Evolutionary conservation across 1,140 invertebrate genomes (phyloP).

Genomic region (Sycophaga agraensis): DNA sequence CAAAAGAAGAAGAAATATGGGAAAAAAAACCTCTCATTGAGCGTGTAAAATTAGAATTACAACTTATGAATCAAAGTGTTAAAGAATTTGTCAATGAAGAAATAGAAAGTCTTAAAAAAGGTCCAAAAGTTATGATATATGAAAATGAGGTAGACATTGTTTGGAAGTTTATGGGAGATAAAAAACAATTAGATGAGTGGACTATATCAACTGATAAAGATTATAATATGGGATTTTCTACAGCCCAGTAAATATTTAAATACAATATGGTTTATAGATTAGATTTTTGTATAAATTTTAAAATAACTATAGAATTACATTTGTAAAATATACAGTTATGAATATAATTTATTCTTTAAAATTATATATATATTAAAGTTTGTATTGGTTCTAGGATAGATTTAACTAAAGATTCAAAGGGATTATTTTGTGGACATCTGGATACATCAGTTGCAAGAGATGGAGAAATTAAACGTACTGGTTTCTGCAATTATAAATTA

Average conservation of each 20-base stretch:
- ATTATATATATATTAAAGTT: background rate
- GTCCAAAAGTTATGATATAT: constrained; percentile 34
- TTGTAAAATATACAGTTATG: background rate
- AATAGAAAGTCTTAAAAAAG: constrained; percentile 57
- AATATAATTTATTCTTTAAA: background rate
- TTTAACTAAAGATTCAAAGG: constrained; percentile 69
- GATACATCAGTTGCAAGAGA: constrained; percentile 74
- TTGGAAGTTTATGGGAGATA: constrained; percentile 68
- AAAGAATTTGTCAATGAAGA: constrained; percentile 68
- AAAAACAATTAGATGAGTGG: constrained; percentile 71
- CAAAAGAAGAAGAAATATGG: constrained; percentile 18
- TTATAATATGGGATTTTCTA: constrained; percentile 77
- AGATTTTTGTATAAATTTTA: background rate
- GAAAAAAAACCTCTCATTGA: constrained; percentile 39
- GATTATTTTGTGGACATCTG: constrained; percentile 75
- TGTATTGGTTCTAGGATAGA: constrained; percentile 52
- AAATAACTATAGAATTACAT: background rate
- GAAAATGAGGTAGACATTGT: constrained; percentile 69
- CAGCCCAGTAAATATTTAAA: constrained; percentile 52
- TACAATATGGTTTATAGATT: background rate
- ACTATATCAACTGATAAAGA: constrained; percentile 75
- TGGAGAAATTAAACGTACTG: constrained; percentile 71
- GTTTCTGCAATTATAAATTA: constrained; percentile 78
- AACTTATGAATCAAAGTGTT: constrained; percentile 69
- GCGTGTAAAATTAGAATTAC: constrained; percentile 67